phyloP scores from a whole-genome alignment of 2,797 vertebrate genomes.

The Dermochelys coriacea region DNA sequence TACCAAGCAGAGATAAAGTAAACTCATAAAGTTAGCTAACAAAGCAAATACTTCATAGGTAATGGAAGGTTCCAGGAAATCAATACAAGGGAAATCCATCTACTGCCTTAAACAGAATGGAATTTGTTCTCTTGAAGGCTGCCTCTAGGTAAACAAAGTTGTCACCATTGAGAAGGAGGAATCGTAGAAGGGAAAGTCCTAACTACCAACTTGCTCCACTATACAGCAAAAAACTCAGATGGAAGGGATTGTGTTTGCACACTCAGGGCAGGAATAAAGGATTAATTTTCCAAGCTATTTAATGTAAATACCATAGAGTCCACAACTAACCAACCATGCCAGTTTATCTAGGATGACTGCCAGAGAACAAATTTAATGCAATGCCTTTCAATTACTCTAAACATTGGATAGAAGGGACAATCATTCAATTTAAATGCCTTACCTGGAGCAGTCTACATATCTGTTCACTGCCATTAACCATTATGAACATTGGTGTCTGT shows the following conservation, averaged over 20 bases:
- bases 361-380: slow-evolving; percentile 51
- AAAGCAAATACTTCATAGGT: not conserved
- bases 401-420: slow-evolving; percentile 42
- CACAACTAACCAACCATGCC: slow-evolving; percentile 8
- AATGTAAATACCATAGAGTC: slow-evolving; percentile 26
- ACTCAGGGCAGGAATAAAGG: slow-evolving; percentile 6
- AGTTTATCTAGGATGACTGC: slow-evolving; percentile 27
- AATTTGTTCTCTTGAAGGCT: not conserved
- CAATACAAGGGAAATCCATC: not conserved
- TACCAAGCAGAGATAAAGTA: not conserved
- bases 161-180: fast-evolving
- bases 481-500: not conserved
- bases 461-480: slow-evolving; percentile 58
- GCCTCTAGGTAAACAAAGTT: not conserved
- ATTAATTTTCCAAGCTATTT: not conserved
- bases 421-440: not conserved
- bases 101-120: fast-evolving
- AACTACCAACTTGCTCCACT: not conserved
- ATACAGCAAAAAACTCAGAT: fast-evolving
- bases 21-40: not conserved
- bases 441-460: slow-evolving; percentile 44
- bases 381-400: not conserved
- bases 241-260: not conserved
- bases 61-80: not conserved
- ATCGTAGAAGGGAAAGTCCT: fast-evolving